phyloP scores from a whole-genome alignment of 1,140 invertebrate genomes.

The Drosophila insularis region DNA sequence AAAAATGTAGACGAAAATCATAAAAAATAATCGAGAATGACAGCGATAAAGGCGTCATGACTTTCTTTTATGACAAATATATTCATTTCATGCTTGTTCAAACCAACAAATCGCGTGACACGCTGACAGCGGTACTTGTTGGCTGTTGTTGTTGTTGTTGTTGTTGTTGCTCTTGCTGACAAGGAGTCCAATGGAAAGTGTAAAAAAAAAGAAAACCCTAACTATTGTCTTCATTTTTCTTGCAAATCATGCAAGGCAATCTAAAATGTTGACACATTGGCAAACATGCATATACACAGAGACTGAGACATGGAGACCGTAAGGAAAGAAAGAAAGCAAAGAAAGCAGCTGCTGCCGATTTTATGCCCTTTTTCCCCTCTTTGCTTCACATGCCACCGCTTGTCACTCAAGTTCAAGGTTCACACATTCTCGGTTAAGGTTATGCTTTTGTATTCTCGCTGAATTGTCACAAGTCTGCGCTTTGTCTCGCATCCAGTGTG shows the following conservation, averaged over 20 bases:
- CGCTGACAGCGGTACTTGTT: conserved; percentile 61
- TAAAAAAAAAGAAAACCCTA: conserved; percentile 52
- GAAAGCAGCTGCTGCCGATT: conserved; percentile 10
- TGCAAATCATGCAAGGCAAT: conserved; percentile 79
- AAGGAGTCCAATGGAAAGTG: conserved; percentile 51
- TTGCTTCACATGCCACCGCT: conserved; percentile 15
- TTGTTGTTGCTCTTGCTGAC: conserved; percentile 23
- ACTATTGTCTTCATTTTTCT: conserved; percentile 80
- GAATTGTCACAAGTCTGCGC: conserved; percentile 61
- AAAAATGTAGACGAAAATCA: background rate
- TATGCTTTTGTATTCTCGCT: conserved; percentile 51
- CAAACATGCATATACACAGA: conserved; percentile 25
- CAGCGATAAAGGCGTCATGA: conserved; percentile 58
- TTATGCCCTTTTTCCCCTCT: conserved; percentile 25
- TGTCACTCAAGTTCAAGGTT: conserved; percentile 79
- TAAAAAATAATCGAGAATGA: conserved; percentile 26
- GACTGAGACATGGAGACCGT: conserved; percentile 29
- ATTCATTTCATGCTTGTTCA: conserved; percentile 77
- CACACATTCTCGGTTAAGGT: conserved; percentile 60
- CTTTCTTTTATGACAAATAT: conserved; percentile 74
- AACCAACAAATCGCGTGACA: conserved; percentile 73
- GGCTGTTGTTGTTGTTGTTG: conserved; percentile 21
- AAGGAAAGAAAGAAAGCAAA: conserved; percentile 26
- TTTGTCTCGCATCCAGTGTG: conserved; percentile 60
- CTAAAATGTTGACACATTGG: conserved; percentile 76